These are phyloP conservation scores for Brachionus calyciflorus DNA, from an alignment of 1,140 invertebrate species.

Conservation along the genomic window DNA sequence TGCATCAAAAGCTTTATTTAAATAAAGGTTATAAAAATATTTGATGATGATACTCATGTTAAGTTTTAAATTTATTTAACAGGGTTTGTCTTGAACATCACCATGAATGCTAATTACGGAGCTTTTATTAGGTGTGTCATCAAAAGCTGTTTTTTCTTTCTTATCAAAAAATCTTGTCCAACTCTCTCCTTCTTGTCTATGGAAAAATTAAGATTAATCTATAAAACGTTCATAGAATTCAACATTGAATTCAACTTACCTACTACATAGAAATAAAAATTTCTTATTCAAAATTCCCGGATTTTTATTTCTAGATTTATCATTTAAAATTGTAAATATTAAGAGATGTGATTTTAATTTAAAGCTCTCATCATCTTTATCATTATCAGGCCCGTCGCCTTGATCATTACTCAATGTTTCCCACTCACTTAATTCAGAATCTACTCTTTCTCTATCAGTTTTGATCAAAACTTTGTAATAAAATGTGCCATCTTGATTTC, in stretches of 20 bases:
- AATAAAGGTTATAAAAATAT: no score
- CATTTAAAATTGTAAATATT: background rate
- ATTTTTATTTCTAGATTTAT: background rate
- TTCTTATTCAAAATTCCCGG: slow-evolving; percentile 12
- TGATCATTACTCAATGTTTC: background rate
- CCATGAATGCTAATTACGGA: no score
- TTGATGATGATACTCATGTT: no score
- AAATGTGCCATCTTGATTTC: background rate
- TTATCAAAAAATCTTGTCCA: slow-evolving; percentile 1
- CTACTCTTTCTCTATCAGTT: background rate
- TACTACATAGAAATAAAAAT: background rate
- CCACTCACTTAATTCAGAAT: background rate
- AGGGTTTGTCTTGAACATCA: no score
- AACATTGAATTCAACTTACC: background rate
- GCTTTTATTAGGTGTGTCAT: no score
- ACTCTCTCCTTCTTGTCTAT: background rate
- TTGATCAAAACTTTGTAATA: slow-evolving; percentile 5
- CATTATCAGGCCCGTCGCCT: background rate
- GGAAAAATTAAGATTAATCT: background rate
- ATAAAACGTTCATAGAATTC: background rate
- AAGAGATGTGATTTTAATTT: background rate
- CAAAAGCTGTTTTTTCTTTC: no score
- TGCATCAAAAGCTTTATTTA: no score
- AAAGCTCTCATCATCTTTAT: background rate
- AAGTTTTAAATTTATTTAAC: no score